Evolutionary conservation across 2,888 invertebrate species (phyloP), one percentile per base, ranked within the genome.

Genomic region (Eumacrocentrus americanus): DNA sequence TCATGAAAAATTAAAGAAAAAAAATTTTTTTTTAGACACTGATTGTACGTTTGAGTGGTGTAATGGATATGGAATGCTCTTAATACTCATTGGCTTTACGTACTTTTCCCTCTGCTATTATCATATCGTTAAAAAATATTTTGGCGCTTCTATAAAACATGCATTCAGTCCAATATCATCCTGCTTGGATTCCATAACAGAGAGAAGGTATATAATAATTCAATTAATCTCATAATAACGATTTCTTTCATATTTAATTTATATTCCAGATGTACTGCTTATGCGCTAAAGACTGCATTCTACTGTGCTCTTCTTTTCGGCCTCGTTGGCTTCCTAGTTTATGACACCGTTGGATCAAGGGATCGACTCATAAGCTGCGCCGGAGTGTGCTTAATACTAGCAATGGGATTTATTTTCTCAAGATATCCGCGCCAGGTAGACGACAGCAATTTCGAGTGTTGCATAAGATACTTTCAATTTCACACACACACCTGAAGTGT

Each of bases 1-100:
- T 9, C 1, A 37, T 2, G 23, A 62, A 52, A 55, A 46, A 16
- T n/a, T 14, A 7, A 23, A 4, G 2, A 29, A 35, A 37, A 18
- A 46, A 35, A 48, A 42, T 35, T 51, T 35, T 35, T 52, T 68
- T 65, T 58, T 35, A 77, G 75, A 61, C 16, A 52, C 9, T 1
- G 18, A 71, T 9, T 64, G 70, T 23, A 61, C 65, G 2, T 64
- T 69, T 11, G 65, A 74, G 18, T 79, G 78, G 72, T 92, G 92
- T 72, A 75, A 85, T 52, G 92, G 92, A 0, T 89, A 89, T 67
- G 92, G 92, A 38, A 87, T 92, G 76, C 81, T 92, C 0, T 80
- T 90, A 23, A 82, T 92, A 0, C 72, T 92, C 0, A 79, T 88
- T 1, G 77, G 81, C 12, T 82, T 90, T 22, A 75, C 85, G 2